Conservation (phyloP, 1,140 invertebrate species). For the Drosophila pseudoobscura region DNA sequence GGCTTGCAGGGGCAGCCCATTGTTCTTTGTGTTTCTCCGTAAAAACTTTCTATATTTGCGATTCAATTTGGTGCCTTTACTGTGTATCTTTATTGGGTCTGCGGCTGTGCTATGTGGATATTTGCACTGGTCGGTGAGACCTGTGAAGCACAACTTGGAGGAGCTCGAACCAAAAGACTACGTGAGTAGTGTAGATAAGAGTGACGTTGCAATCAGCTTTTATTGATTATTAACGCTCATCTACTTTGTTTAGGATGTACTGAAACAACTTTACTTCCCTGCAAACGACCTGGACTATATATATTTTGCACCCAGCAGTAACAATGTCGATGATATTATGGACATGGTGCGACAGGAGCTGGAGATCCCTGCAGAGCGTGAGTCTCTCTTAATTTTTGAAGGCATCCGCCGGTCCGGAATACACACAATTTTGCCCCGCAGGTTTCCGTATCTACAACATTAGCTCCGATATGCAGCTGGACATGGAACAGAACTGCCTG, state of each 20-base stretch:
- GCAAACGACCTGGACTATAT: slow-evolving; percentile 66
- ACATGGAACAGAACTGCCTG: slow-evolving; percentile 64
- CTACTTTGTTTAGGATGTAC: slow-evolving; percentile 18
- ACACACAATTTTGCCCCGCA: slow-evolving; percentile 14
- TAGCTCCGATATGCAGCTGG: slow-evolving; percentile 59
- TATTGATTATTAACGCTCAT: background rate
- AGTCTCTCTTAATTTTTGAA: slow-evolving; percentile 3
- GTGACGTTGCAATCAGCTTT: too few species aligned
- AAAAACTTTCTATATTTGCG: slow-evolving; percentile 56
- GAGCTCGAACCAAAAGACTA: slow-evolving; percentile 49
- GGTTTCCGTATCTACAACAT: slow-evolving; percentile 59
- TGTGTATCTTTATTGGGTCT: slow-evolving; percentile 9
- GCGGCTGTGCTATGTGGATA: slow-evolving; percentile 25
- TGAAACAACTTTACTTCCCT: slow-evolving; percentile 49
- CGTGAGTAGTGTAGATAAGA: slow-evolving; percentile 33
- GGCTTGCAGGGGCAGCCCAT: slow-evolving; percentile 40
- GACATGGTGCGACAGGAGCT: slow-evolving; percentile 75
- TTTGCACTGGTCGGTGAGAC: slow-evolving; percentile 42
- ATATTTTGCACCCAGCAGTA: slow-evolving; percentile 78
- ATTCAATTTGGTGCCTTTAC: slow-evolving; percentile 23
- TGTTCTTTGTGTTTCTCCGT: slow-evolving; percentile 59
- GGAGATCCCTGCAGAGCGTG: slow-evolving; percentile 77
- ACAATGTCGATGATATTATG: slow-evolving; percentile 72
- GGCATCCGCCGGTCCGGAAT: background rate
- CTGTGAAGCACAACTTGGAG: background rate